Conservation (phyloP, 1,140 invertebrate species). For the Drosophila arawakana region DNA sequence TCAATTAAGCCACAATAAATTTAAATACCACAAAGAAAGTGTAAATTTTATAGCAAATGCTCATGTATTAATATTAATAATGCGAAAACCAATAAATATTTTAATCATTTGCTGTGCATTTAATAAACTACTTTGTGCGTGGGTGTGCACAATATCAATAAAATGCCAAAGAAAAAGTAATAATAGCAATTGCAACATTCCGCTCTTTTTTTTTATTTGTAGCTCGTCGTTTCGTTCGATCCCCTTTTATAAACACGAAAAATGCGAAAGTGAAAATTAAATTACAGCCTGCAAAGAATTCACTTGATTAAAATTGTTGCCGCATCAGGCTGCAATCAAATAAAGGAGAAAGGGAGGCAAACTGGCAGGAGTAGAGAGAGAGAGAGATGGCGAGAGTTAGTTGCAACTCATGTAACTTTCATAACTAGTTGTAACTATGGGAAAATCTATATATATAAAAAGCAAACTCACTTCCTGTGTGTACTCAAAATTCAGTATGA, state of each 20-base stretch:
- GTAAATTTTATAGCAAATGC: not conserved
- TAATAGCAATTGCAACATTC: slow-evolving; percentile 58
- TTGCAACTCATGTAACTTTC: slow-evolving; percentile 61
- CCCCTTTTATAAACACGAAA: not conserved
- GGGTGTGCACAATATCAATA: slow-evolving; percentile 21
- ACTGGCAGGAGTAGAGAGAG: not conserved
- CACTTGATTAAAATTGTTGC: slow-evolving; percentile 59
- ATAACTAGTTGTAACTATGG: slow-evolving; percentile 32
- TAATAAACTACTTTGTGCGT: slow-evolving; percentile 24
- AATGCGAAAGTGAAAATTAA: slow-evolving; percentile 57
- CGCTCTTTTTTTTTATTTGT: slow-evolving; percentile 35
- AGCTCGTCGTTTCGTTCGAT: slow-evolving; percentile 21
- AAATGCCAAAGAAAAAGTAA: slow-evolving; percentile 47
- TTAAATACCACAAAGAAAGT: not conserved
- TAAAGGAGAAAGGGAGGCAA: slow-evolving; percentile 13
- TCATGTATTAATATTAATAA: slow-evolving; percentile 4
- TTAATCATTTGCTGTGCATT: slow-evolving; percentile 6
- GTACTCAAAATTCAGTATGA: too few species aligned
- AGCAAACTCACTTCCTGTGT: too few species aligned
- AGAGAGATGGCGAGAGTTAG: slow-evolving; percentile 23
- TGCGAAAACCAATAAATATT: slow-evolving; percentile 12
- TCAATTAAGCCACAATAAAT: not conserved
- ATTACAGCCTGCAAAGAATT: slow-evolving; percentile 70
- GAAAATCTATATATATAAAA: too few species aligned
- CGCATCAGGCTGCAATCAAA: slow-evolving; percentile 15